phyloP scores from a whole-genome alignment of 2,888 invertebrate species.

The Polietes domitor region DNA sequence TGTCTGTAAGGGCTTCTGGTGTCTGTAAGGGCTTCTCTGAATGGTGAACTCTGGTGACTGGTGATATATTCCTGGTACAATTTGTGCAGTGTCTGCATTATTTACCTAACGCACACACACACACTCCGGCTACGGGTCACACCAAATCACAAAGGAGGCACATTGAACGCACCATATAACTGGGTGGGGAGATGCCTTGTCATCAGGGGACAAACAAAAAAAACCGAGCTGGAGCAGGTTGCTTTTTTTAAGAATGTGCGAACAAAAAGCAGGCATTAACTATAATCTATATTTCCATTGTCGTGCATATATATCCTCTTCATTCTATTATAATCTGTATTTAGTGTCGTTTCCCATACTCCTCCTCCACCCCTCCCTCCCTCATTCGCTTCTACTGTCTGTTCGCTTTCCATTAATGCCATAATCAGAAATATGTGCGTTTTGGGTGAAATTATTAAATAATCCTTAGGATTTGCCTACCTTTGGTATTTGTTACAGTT shows the following conservation, averaged over 20 bases:
- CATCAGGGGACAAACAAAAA: neutral
- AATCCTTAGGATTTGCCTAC: constrained; percentile 63
- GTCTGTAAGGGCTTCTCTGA: neutral
- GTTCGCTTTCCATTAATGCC: constrained; percentile 13
- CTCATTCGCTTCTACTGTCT: neutral
- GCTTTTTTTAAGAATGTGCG: neutral
- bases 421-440: constrained; percentile 66
- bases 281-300: constrained; percentile 35
- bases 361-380: neutral
- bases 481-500: neutral
- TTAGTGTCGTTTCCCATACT: constrained; percentile 14
- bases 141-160: neutral
- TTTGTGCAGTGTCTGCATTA: constrained; percentile 66
- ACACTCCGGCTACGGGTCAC: constrained; percentile 30
- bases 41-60: neutral
- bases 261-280: constrained; percentile 27
- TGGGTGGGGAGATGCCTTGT: neutral
- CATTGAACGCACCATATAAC: neutral
- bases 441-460: constrained; percentile 70
- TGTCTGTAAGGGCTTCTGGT: neutral
- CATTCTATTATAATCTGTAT: constrained; percentile 17
- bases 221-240: neutral
- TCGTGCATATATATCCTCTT: neutral
- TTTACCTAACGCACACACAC: constrained; percentile 47
- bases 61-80: constrained; percentile 36